Conservation (phyloP, 2,113 vertebrate species). For the Chaetodon trifascialis region DNA sequence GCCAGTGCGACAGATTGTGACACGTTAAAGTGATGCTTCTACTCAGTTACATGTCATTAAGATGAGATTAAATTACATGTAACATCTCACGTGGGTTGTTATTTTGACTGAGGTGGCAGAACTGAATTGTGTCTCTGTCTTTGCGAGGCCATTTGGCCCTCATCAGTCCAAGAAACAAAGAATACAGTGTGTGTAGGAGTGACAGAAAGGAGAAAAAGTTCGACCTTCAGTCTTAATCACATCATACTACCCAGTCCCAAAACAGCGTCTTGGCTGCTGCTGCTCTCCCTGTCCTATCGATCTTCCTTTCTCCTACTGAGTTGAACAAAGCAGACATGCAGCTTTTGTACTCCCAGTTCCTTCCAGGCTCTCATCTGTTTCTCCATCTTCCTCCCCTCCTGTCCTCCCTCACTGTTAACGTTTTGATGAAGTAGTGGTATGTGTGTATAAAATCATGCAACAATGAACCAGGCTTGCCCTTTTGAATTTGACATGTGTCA, state of each 20-base stretch:
- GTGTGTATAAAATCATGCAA: background rate
- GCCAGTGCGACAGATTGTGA: background rate
- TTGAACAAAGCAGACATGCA: constrained; percentile 30
- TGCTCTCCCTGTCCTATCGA: background rate
- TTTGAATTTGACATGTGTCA: background rate
- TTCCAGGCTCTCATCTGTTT: constrained; percentile 4
- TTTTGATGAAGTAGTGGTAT: constrained; percentile 10
- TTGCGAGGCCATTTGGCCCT: background rate
- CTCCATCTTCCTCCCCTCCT: constrained; percentile 5
- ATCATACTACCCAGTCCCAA: constrained; percentile 4
- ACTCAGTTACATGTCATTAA: background rate
- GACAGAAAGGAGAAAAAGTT: background rate
- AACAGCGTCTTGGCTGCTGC: constrained; percentile 4
- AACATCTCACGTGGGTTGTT: no score
- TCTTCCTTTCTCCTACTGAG: constrained; percentile 16
- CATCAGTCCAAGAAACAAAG: background rate
- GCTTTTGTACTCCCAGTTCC: constrained; percentile 8
- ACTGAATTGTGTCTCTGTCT: background rate
- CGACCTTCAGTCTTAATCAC: constrained; percentile 14
- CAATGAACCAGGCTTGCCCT: constrained; percentile 1
- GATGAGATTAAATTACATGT: background rate
- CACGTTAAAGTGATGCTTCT: background rate
- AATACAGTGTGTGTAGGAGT: background rate
- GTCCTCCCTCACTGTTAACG: background rate
- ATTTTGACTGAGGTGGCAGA: background rate